Base-by-base conservation (phyloP, 2,113 vertebrate species). In the Hemiprocne comata region DNA sequence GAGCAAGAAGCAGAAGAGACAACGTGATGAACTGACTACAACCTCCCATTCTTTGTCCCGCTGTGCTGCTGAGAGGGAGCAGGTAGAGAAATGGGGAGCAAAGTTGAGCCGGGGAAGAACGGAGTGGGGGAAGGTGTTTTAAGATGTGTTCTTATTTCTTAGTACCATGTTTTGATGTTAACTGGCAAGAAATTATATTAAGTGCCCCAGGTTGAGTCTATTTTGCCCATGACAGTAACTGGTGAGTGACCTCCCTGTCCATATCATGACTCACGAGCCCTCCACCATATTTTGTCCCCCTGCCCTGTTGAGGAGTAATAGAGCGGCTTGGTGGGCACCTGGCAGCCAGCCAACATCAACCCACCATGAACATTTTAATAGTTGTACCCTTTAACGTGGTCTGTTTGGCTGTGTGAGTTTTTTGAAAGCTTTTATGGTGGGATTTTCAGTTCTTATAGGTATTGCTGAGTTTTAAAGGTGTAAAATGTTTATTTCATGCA, bases 221-320 rank as follows among this genome's bases (percentile, higher is more conserved):
- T 19, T 80, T 67, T 31, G 18, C 8, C 33, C 0, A 0, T 38
- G 21, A 51, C 4, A 1, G 28, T n/a, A n/a, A 13, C 3, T 26
- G 15, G 3, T 34, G 28, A 44, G 26, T 9, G 7, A 38, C 20
- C 9, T 71, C 15, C 23, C 42, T 48, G 36, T 14, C 20, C 11
- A 58, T 14, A 17, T 9, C 36, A 34, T 6, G 1, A 2, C 6
- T 16, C 15, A 14, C 1, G 3, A 60, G 17, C 5, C 42, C 31
- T 64, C 54, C 1, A 6, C 13, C 7, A 0, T 7, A 2, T 44
- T 18, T 50, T 80, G 17, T 80, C 13, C 13, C 7, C 13, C 15
- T 64, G 53, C 11, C 13, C 70, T 60, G 11, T 5, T 38, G 78
- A 36, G 21, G 2, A 58, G 38, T 44, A 48, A 58, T 16, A 54